Conservation (phyloP, 2,113 vertebrate species). For the Oncorhynchus nerka region DNA sequence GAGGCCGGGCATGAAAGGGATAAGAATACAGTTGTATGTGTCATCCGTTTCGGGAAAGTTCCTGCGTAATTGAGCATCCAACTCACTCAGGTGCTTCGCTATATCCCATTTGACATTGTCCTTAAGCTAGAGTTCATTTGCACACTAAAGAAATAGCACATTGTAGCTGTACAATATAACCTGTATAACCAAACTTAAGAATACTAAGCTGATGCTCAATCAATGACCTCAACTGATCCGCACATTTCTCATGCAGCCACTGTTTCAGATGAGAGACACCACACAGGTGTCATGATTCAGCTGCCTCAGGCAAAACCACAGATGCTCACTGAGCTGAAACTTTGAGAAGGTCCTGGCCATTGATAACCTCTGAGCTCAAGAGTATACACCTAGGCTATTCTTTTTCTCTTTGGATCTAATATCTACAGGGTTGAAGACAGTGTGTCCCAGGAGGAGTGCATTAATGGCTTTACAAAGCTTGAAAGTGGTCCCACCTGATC, state of each 20-base stretch:
- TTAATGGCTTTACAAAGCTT: too few relatives aligned
- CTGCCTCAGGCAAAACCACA: neutral
- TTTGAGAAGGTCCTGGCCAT: neutral
- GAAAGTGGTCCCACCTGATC: too few relatives aligned
- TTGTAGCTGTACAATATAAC: neutral
- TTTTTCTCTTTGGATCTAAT: neutral
- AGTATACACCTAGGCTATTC: neutral
- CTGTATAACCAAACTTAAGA: neutral
- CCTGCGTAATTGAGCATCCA: too few relatives aligned
- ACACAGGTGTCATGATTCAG: neutral
- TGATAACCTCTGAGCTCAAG: neutral
- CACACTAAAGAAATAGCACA: too few relatives aligned
- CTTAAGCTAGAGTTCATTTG: too few relatives aligned
- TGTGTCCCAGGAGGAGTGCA: too few relatives aligned
- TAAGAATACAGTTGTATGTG: too few relatives aligned
- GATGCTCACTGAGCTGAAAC: neutral
- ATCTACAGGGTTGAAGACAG: neutral
- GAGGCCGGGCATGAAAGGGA: too few relatives aligned
- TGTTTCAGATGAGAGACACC: neutral
- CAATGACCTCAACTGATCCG: neutral
- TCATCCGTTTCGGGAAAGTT: too few relatives aligned
- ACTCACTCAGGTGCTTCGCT: too few relatives aligned
- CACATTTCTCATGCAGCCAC: neutral
- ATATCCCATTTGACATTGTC: too few relatives aligned
- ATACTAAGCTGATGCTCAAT: neutral